Conservation (phyloP, 2,797 vertebrate genomes). For the Arctocebus calabarensis region DNA sequence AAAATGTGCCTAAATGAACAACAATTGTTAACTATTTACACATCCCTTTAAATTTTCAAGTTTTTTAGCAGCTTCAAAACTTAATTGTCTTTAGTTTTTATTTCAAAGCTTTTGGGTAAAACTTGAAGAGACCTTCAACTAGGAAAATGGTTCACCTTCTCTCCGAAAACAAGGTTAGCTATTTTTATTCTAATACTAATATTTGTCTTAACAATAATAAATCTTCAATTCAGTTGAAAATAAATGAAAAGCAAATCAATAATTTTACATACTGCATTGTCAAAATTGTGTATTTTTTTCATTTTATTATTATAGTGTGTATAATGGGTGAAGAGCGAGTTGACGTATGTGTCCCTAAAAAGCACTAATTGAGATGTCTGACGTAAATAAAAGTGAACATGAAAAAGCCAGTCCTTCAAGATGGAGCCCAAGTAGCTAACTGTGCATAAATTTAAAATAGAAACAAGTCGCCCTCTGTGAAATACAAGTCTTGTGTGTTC, state of each 20-base stretch:
- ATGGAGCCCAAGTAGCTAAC: not conserved
- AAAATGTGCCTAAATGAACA: not conserved
- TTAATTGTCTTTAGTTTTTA: not conserved
- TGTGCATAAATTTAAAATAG: not conserved
- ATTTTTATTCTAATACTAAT: not conserved
- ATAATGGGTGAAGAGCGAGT: not conserved
- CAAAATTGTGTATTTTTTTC: not conserved
- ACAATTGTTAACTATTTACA: not conserved
- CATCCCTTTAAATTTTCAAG: not conserved
- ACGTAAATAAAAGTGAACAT: not conserved
- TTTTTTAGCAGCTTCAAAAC: not conserved
- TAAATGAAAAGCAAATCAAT: not conserved
- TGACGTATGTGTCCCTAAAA: not conserved
- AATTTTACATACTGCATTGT: not conserved
- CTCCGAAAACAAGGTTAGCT: not conserved
- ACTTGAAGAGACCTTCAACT: not conserved
- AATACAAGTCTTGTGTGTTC: not conserved
- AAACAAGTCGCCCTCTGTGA: not conserved
- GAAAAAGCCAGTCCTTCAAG: not conserved
- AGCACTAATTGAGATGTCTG: not conserved
- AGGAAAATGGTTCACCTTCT: not conserved
- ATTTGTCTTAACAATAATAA: not conserved
- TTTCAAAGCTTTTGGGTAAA: not conserved
- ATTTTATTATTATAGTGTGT: not conserved
- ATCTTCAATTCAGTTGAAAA: not conserved